These are phyloP conservation scores for Polydesmus complanatus DNA, from an alignment of 2,888 invertebrate genomes.

Conservation along the genomic window DNA sequence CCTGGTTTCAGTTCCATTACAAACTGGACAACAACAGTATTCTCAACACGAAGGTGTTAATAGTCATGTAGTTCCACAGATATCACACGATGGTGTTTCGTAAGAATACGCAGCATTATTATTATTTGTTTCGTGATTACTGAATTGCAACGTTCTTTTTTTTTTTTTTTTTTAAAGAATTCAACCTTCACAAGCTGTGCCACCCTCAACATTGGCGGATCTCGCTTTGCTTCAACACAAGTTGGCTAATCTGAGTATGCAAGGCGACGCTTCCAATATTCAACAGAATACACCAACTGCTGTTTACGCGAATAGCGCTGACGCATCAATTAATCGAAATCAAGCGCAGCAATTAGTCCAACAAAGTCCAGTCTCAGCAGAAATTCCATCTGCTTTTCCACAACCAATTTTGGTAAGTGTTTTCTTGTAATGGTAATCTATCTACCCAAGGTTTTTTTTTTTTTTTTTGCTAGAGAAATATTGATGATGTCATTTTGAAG, in stretches of 20 bases:
- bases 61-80: too few species aligned
- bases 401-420: background rate
- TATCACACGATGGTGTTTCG: too few species aligned
- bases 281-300: background rate
- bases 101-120: too few species aligned
- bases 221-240: conserved; percentile 45
- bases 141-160: too few species aligned
- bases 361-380: conserved; percentile 10
- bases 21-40: conserved; percentile 12
- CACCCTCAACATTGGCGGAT: conserved; percentile 11
- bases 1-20: conserved; percentile 16
- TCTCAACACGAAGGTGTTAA: too few species aligned
- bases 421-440: too few species aligned
- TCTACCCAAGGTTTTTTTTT: too few species aligned
- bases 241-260: conserved; percentile 39
- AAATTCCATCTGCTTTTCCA: conserved; percentile 4
- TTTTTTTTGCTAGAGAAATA: too few species aligned
- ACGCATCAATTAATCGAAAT: background rate
- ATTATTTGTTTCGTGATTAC: too few species aligned
- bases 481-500: too few species aligned
- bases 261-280: conserved; percentile 18
- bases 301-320: background rate
- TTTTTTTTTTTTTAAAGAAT: too few species aligned
- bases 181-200: conserved; percentile 10
- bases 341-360: background rate